Base-by-base conservation (phyloP, 2,113 vertebrate species). In the Grus americana region DNA sequence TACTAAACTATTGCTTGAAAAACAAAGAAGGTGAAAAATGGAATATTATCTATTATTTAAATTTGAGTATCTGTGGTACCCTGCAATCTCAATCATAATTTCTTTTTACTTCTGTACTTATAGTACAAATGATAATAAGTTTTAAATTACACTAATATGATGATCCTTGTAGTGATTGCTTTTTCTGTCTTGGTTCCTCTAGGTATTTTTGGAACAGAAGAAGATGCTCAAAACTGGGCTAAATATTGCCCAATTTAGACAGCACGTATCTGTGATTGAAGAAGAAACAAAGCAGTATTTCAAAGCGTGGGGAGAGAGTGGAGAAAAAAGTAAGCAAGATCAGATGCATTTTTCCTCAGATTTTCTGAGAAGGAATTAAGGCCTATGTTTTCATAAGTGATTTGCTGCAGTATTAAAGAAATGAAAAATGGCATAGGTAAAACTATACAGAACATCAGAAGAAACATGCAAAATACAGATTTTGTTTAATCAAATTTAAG, bases 181-280 rank as follows among this genome's bases (percentile, higher is more conserved):
- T 67, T 79, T 93, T 44, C 30, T 93, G 7, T 78, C 36, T 85
- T 84, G 62, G 6, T 86, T 79, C 20, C 68, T 82, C 7, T 94
- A 99, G 99, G 38, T 99, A 66, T 99, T 99, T 97, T 97, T 99
- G 98, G 99, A 99, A 92, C 99, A 99, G 95, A 99, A 99, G 98
- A 99, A 99, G 97, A 99, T 99, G 98, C 94, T 99, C 89, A 99
- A 99, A 98, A 99, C 98, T 3, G 99, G 99, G 5, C 98, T 99
- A 89, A 99, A 99, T 90, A 98, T 99, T 32, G 98, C 98, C 79
- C 99, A 98, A 15, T 99, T 99, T 85, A 99, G 97, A 93, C 97
- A 98, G 46, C 99, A 99, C 5, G 97, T 99, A 20, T 93, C 98
- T 78, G 91, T 99, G 83, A 99, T 99, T 36, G 99, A 99, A 97